Conservation (phyloP, 2,113 vertebrate species). For the Lasiurus borealis region DNA sequence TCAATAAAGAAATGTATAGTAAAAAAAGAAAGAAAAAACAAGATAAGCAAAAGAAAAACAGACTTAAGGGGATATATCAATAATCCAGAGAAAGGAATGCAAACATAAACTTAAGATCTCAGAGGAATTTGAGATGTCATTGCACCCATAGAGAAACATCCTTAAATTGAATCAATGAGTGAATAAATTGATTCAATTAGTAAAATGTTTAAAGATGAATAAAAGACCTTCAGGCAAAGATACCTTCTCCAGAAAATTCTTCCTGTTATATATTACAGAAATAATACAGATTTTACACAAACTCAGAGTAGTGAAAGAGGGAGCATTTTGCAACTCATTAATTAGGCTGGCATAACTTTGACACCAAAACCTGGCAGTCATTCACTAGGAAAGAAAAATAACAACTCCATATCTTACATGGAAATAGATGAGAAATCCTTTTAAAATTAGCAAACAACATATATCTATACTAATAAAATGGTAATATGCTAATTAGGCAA, state of each 20-base stretch:
- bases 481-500: too few relatives aligned
- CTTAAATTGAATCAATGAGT: background rate
- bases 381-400: background rate
- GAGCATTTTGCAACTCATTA: background rate
- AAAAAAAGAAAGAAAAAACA: background rate
- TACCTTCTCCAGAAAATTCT: background rate
- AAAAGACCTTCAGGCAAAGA: background rate
- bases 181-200: background rate
- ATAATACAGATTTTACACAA: background rate
- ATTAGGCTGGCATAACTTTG: background rate
- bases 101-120: background rate
- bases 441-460: constrained; percentile 28
- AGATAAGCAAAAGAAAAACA: background rate
- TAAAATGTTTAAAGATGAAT: background rate
- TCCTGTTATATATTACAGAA: background rate
- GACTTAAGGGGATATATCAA: background rate
- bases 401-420: background rate
- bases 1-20: too few relatives aligned
- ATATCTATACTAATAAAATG: too few relatives aligned
- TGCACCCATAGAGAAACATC: background rate
- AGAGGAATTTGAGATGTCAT: background rate
- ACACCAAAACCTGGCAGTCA: background rate
- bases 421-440: background rate
- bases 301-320: background rate
- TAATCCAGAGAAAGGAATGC: background rate